phyloP scores from a whole-genome alignment of 2,113 vertebrate species.

The Macroglossus sobrinus region DNA sequence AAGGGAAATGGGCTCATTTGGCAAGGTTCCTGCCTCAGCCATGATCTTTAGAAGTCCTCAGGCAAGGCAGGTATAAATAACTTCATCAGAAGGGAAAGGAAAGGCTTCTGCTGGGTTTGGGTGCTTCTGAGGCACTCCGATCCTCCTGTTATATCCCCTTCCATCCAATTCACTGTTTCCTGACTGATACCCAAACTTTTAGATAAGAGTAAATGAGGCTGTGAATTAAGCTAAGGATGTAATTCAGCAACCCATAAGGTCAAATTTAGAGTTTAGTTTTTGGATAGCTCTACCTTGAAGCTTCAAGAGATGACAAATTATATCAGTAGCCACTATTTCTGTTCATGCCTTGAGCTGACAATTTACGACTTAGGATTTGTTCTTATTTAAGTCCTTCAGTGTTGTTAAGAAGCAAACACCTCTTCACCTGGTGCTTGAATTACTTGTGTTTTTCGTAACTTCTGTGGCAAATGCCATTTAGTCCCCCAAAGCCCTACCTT shows the following conservation, averaged over 20 bases:
- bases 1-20: neutral
- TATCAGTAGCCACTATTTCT: neutral
- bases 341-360: neutral
- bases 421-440: neutral
- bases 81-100: neutral
- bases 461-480: neutral
- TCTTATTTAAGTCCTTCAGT: neutral
- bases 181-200: neutral
- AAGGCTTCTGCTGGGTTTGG: neutral
- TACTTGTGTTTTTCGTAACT: neutral
- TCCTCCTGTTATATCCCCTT: neutral
- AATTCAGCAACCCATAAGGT: neutral
- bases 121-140: neutral
- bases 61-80: neutral
- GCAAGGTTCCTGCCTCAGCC: neutral
- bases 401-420: neutral
- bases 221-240: neutral
- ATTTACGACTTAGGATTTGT: neutral
- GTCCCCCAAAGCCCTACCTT: neutral
- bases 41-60: neutral
- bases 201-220: neutral
- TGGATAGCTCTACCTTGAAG: neutral
- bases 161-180: neutral
- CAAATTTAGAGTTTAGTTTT: neutral
- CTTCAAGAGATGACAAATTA: neutral